Evolutionary conservation across 1,140 invertebrate species (phyloP).

Genomic region (Periplaneta americana): DNA sequence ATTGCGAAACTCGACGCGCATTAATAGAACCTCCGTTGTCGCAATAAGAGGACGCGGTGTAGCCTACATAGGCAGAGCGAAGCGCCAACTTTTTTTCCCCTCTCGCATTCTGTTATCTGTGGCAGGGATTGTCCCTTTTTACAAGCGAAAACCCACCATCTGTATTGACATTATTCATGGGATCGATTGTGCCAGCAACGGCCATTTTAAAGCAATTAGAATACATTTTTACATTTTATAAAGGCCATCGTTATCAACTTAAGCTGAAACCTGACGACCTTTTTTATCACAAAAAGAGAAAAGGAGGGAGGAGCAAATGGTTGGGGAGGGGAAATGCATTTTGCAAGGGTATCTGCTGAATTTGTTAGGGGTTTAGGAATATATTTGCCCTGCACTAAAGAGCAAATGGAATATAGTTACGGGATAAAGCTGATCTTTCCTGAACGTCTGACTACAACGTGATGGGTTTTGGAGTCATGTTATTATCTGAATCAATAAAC

Average conservation of each 20-base stretch:
- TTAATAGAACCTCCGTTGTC: neutral
- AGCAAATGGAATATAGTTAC: too few relatives aligned
- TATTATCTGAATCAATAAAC: neutral
- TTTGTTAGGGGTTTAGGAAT: neutral
- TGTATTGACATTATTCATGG: neutral
- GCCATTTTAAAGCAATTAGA: neutral
- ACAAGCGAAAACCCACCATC: neutral
- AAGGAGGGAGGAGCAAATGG: neutral
- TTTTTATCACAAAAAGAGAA: neutral
- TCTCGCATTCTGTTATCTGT: neutral
- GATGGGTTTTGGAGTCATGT: neutral
- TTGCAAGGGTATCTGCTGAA: neutral
- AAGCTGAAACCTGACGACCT: neutral
- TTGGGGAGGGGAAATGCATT: neutral
- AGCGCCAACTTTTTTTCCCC: neutral
- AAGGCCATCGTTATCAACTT: neutral
- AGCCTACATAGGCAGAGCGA: neutral
- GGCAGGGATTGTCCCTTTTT: neutral
- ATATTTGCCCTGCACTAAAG: neutral
- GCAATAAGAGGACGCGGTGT: neutral
- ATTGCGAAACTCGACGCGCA: neutral
- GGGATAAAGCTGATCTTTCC: neutral
- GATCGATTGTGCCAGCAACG: neutral
- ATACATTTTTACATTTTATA: neutral
- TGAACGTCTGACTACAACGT: neutral